phyloP scores from a whole-genome alignment of 2,113 vertebrate species.

The Ptilonorhynchus violaceus region DNA sequence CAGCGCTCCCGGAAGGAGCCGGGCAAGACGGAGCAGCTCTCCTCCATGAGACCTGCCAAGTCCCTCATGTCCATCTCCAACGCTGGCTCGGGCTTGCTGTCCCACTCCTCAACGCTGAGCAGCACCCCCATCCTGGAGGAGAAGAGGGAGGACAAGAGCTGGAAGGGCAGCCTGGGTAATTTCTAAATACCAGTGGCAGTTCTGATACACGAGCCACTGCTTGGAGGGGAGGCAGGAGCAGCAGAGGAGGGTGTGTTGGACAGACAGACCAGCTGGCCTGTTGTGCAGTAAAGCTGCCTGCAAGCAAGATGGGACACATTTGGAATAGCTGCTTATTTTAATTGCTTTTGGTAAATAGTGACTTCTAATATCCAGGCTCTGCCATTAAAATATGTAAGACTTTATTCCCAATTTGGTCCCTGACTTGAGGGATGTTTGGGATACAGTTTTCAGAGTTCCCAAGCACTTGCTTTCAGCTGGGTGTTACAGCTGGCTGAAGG shows the following conservation, averaged over 20 bases:
- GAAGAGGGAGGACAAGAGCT: slow-evolving; percentile 89
- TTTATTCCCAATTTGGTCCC: not conserved
- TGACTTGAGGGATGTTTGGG: not conserved
- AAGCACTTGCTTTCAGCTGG: not conserved
- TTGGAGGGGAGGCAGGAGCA: not conserved
- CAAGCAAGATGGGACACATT: not conserved
- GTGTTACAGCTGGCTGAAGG: not conserved
- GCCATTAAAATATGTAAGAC: not conserved
- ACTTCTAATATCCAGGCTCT: not conserved
- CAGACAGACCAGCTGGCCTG: not conserved
- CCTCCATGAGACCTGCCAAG: slow-evolving; percentile 94
- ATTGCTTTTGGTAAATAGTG: not conserved
- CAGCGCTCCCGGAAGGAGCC: slow-evolving; percentile 95
- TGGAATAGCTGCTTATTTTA: not conserved
- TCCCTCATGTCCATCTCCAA: slow-evolving; percentile 98
- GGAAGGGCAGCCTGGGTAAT: slow-evolving; percentile 97
- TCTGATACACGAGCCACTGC: not conserved
- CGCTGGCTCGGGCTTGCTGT: slow-evolving; percentile 83
- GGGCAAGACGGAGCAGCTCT: slow-evolving; percentile 84
- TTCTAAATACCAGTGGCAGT: not conserved
- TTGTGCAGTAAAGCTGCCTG: not conserved
- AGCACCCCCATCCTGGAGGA: slow-evolving; percentile 93
- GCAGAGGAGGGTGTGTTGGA: not conserved
- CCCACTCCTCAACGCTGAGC: slow-evolving; percentile 87
- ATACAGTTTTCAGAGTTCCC: not conserved